A percentile compares a stretch with the other conserved stretches of the same genome.
Evolutionary conservation across 2,797 vertebrate species (phyloP).

Genomic region (Tinamus major): DNA sequence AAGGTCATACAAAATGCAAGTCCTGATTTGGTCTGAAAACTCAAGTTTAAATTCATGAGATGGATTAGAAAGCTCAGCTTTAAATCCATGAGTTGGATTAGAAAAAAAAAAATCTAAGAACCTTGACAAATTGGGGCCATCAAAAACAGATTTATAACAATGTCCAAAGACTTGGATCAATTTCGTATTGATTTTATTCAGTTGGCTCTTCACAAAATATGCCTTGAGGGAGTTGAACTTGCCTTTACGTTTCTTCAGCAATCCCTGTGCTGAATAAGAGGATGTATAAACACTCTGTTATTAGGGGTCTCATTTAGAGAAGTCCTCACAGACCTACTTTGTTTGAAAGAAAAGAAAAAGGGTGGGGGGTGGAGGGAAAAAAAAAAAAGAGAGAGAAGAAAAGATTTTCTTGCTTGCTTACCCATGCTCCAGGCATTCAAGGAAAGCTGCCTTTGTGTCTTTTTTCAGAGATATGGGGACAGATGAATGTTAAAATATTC

Average conservation of each 20-base stretch:
- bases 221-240: not conserved
- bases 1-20: not conserved
- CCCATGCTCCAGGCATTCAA: not conserved
- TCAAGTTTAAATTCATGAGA: not conserved
- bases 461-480: not conserved
- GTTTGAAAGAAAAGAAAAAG: not conserved
- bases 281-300: not conserved
- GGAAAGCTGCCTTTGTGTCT: not conserved
- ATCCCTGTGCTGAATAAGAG: not conserved
- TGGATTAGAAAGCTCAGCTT: not conserved
- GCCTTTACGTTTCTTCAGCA: not conserved
- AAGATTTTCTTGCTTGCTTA: not conserved
- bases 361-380: too few species aligned
- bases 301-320: not conserved
- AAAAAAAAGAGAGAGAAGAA: too few species aligned
- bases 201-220: not conserved
- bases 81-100: not conserved
- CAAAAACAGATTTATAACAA: not conserved
- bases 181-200: not conserved
- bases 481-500: not conserved
- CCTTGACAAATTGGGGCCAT: not conserved
- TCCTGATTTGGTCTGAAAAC: not conserved
- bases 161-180: not conserved
- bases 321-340: not conserved
- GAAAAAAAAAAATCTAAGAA: not conserved